These are phyloP conservation scores for Oscheius onirici DNA, from an alignment of 2,888 invertebrate species.

Conservation along the genomic window DNA sequence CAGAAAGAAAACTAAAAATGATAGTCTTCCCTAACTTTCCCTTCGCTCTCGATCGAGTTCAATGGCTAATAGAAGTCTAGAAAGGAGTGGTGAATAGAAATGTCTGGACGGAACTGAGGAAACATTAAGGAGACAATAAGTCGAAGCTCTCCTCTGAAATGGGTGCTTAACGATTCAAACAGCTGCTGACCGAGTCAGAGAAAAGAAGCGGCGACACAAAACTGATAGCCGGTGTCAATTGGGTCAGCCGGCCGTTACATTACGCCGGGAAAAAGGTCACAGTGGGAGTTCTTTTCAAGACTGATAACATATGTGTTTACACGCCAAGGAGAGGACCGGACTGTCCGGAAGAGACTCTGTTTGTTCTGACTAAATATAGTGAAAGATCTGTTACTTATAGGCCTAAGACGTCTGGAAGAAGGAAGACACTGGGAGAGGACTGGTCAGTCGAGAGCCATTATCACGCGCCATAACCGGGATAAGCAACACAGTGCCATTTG, in stretches of 20 bases:
- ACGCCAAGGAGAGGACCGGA: neutral
- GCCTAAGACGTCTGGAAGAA: neutral
- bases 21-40: too few relatives aligned
- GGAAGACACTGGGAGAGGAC: neutral
- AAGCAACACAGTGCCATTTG: too few relatives aligned
- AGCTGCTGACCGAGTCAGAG: neutral
- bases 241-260: constrained; percentile 29
- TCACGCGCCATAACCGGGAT: neutral
- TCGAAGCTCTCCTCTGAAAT: too few relatives aligned
- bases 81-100: neutral
- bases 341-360: constrained; percentile 1
- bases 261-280: constrained; percentile 12
- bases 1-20: too few relatives aligned
- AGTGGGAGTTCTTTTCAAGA: neutral
- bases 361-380: neutral
- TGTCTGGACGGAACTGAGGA: neutral
- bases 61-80: too few relatives aligned
- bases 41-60: too few relatives aligned
- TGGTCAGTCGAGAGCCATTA: constrained; percentile 12
- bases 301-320: constrained; percentile 27
- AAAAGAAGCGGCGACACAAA: neutral
- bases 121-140: neutral
- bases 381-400: neutral
- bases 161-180: neutral
- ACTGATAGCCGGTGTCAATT: constrained; percentile 29